Evolutionary conservation across 2,888 invertebrate species (phyloP).

Genomic region (Ophion slaviceki): DNA sequence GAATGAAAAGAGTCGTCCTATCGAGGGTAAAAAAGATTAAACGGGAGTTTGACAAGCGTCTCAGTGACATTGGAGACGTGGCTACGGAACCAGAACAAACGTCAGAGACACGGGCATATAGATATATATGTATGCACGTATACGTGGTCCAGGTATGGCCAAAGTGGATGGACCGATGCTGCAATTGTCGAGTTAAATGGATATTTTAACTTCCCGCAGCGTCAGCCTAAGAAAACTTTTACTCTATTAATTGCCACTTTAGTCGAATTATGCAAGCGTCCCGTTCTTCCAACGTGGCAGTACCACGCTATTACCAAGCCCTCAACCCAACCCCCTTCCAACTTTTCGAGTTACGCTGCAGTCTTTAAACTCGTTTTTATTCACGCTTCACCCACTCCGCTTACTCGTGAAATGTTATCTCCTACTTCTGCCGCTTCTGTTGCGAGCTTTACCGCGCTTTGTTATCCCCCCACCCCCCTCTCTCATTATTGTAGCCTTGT

Average conservation of each 20-base stretch:
- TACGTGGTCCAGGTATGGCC: conserved; percentile 45
- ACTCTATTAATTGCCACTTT: conserved; percentile 67
- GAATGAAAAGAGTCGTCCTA: neutral
- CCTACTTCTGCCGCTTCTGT: conserved; percentile 24
- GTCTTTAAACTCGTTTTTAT: conserved; percentile 66
- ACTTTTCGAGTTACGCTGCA: conserved; percentile 64
- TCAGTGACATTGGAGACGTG: conserved; percentile 26
- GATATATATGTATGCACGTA: conserved; percentile 6
- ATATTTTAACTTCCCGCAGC: conserved; percentile 66
- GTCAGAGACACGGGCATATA: conserved; percentile 19
- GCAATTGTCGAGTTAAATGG: conserved; percentile 68
- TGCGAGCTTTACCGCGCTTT: conserved; percentile 34
- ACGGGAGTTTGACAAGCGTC: conserved; percentile 34
- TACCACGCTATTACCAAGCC: conserved; percentile 45
- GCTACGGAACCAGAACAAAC: conserved; percentile 12
- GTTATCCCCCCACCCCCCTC: neutral
- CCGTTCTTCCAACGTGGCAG: conserved; percentile 60
- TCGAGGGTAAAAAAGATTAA: neutral
- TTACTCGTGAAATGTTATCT: conserved; percentile 62
- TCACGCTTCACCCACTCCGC: conserved; percentile 63
- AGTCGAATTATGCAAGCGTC: conserved; percentile 66
- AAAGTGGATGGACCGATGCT: conserved; percentile 63
- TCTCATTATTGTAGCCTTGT: conserved; percentile 59
- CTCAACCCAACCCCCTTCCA: conserved; percentile 10
- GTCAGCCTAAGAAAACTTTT: conserved; percentile 67